These are phyloP conservation scores for Orgyia antiqua DNA, from an alignment of 2,888 invertebrate species.

Conservation along the genomic window DNA sequence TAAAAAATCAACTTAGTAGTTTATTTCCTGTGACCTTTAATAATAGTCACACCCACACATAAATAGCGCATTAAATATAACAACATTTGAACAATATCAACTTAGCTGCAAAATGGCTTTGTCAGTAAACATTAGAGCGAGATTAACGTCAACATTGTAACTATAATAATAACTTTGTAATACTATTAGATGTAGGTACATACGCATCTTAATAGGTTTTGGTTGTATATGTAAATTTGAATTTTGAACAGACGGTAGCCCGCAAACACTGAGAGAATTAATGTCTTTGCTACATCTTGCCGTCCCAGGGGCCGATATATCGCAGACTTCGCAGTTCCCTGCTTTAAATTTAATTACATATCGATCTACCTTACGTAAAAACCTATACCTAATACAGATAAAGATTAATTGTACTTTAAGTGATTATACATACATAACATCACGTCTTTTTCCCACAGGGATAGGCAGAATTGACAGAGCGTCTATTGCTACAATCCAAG, in stretches of 20 bases:
- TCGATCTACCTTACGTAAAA: constrained; percentile 10
- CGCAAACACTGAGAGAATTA: constrained; percentile 61
- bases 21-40: too few relatives aligned
- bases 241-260: constrained; percentile 54
- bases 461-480: too few relatives aligned
- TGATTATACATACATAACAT: too few relatives aligned
- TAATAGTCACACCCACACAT: too few relatives aligned
- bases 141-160: constrained; percentile 15
- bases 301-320: constrained; percentile 33
- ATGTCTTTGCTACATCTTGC: constrained; percentile 38
- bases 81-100: constrained; percentile 32
- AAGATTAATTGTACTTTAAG: too few relatives aligned
- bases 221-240: constrained; percentile 57
- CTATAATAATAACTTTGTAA: constrained; percentile 28
- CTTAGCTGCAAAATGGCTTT: constrained; percentile 28
- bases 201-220: constrained; percentile 39
- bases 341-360: constrained; percentile 23
- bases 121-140: constrained; percentile 38
- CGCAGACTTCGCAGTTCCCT: constrained; percentile 15
- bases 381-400: too few relatives aligned
- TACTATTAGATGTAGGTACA: constrained; percentile 32
- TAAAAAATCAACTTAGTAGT: too few relatives aligned
- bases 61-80: too few relatives aligned
- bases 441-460: too few relatives aligned
- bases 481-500: neutral